Base-by-base conservation (phyloP, 1,140 invertebrate species). In the Pantala flavescens region DNA sequence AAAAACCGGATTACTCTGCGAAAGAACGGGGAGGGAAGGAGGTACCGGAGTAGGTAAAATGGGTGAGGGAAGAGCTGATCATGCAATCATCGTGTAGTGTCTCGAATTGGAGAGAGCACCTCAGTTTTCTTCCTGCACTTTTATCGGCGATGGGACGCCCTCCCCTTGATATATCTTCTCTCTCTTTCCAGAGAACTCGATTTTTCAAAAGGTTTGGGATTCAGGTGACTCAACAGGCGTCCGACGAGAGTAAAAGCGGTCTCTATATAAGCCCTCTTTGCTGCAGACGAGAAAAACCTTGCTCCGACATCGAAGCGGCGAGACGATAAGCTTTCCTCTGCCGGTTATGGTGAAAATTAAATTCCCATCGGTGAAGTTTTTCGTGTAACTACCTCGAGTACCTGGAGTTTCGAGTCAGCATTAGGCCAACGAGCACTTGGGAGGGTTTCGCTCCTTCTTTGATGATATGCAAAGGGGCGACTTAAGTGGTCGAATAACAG, bases 31-130 rank as follows among this genome's bases (percentile, higher is more conserved):
- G 72, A 24, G 28, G 36, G 14, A 73, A 10, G 19, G 24, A 11
- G 19, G 36, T 16, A 24, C 11, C 36, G 28, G 28, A 43, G 42
- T 28, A 24, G 72, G 12, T 21, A 73, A 43, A 73, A 36, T 43
- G 72, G 23, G 71, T 23, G 71, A 71, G 71, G 23, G 71, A 71
- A 71, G 28, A 21, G 23, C 63, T 70, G 63, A 23, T 63, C 49
- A 21, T 21, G 49, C 49, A 63, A 63, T 63, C 49, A 21, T 12
- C n/a, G n/a, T 21, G 16, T 19, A 63, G 49, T 19, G 49, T 63
- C n/a, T 63, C 5, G 49, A 63, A 63, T 63, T 63, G 49, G 49
- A 63, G 49, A 63, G 49, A 63, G n/a, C 49, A 5, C 49, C 49
- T 16, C 49, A 14, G 49, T 19, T 63, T 63, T 63, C 14, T 21